Base-by-base conservation (phyloP, 2,888 invertebrate species). In the Slavum lentiscoides region DNA sequence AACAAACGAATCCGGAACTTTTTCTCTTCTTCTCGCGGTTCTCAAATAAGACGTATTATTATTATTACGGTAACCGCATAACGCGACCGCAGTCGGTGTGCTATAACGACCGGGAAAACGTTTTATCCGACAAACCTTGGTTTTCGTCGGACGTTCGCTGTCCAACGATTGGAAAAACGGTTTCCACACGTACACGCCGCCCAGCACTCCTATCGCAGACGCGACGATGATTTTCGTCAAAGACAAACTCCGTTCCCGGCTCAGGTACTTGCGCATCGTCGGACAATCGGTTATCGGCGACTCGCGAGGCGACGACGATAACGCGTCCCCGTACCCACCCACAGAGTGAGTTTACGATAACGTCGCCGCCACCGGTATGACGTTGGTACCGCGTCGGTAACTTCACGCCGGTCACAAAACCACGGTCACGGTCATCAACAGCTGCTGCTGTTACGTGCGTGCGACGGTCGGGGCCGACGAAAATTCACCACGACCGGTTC, bases 121-220 rank as follows among this genome's bases (percentile, higher is more conserved):
- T 30, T 30, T 30, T 30, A 30, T 30, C 30, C 30, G 19, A 77
- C 76, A 9, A 69, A 77, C 76, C 76, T 69, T 69, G 17, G 13
- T 77, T 53, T 62, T 58, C 17, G 61, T 59, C 7, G 5, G 19
- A 23, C 55, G 70, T 9, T 55, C 72, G 11, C 23, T 0, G 19
- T 80, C 80, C 19, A 80, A 23, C 21, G 72, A 72, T 43, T 80
- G 72, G 43, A 80, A 80, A 43, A 66, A 64, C 17, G 80, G 80
- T 23, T 72, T 80, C 80, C 80, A 80, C 37, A 80, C 5, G 72
- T 80, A 80, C 15, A 80, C 80, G 55, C 80, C 80, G 1, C 62
- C 72, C 1, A 72, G 11, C 7, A 80, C 55, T 39, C 80, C 80
- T 15, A 72, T 5, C 0, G 43, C 55, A 13, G 72, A 72, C 15